Evolutionary conservation across 2,888 invertebrate species (phyloP), one percentile per base, ranked within the genome.

Genomic region (Ennomos quercinarius): DNA sequence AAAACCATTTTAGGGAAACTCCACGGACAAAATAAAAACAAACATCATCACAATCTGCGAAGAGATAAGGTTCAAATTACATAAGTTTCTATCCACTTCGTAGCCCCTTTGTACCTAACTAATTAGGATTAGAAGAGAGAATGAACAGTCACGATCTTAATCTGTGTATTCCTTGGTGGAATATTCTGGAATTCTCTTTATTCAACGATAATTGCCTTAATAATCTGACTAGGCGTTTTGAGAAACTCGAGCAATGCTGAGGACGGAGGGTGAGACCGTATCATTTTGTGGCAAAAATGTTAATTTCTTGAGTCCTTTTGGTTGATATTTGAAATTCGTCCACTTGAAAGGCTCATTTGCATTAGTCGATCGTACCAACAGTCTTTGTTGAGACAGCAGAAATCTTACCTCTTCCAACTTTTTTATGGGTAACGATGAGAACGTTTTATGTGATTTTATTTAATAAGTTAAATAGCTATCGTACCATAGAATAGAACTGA

Each of bases 61-160:
- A 69, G 57, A 68, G 70, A 75, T 75, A 75, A 65, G 64, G 70
- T 60, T 62, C 53, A 62, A 62, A 68, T 74, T 67, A 74, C 68
- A 76, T 72, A 71, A 71, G 67, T 73, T 71, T 71, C 61, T 64
- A 61, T 70, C 68, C 71, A 66, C 42, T 61, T 63, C 63, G 62
- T 64, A 64, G 65, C 64, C 70, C 56, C 66, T 71, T 72, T 68
- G 60, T 56, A 61, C 60, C 71, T 70, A 73, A 76, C 74, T 82
- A 83, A 84, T 84, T 81, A 83, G 81, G 77, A 83, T 81, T 79
- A 78, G 72, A 74, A 75, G 73, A 70, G 75, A 71, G 74, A 79
- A 69, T 74, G 76, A 82, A 83, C 83, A 82, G 81, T 80, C 68
- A 71, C 73, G 81, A 82, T 84, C 68, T 54, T 78, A 78, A 84